Conservation (phyloP, 2,888 invertebrate species). For the Folsomia candida region DNA sequence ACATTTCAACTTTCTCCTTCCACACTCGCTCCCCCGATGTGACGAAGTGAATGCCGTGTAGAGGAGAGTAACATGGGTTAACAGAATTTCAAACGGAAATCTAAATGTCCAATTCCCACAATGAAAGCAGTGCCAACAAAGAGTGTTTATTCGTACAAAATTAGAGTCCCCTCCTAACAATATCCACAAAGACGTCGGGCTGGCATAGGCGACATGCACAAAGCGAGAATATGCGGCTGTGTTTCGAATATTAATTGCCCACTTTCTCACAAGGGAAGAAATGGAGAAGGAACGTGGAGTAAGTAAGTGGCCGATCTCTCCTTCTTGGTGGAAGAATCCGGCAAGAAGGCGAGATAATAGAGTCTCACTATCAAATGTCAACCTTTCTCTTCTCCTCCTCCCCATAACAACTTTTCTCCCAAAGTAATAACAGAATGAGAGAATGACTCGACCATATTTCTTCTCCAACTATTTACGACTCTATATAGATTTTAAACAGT, state of each 20-base stretch:
- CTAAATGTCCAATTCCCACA: no score
- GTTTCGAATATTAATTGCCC: slow-evolving; percentile 3
- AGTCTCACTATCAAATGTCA: not conserved
- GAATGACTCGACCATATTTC: not conserved
- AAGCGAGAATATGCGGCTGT: not conserved
- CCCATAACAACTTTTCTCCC: not conserved
- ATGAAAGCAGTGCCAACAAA: no score
- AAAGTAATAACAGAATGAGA: not conserved
- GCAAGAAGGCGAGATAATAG: not conserved
- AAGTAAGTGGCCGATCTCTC: no score
- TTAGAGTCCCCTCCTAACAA: no score
- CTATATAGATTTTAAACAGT: no score
- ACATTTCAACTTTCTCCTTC: no score
- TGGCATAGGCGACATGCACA: not conserved
- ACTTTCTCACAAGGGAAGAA: not conserved
- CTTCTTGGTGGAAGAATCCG: not conserved
- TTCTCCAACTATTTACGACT: no score
- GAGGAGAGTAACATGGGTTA: no score
- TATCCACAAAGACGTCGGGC: no score
- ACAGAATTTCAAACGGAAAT: not conserved
- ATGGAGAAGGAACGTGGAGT: not conserved
- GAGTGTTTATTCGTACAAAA: no score
- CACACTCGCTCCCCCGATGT: no score
- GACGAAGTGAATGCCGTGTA: no score
- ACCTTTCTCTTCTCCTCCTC: not conserved